These are phyloP conservation scores for Lepisosteus osseus DNA, from an alignment of 2,113 vertebrate species.

Conservation along the genomic window DNA sequence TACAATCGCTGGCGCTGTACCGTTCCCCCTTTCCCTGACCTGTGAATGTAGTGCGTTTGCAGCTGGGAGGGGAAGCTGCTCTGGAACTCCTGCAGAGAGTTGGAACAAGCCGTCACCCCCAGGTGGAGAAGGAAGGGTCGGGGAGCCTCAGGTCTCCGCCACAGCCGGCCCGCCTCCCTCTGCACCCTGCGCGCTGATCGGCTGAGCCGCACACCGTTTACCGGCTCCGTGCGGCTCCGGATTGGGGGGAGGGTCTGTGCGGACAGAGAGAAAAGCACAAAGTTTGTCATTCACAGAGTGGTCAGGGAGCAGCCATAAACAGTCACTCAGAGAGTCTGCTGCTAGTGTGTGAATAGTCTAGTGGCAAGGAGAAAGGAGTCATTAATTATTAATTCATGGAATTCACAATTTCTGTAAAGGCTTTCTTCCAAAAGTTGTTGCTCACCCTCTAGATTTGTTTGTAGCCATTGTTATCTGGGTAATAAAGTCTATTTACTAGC, in stretches of 20 bases:
- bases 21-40: slow-evolving; percentile 48
- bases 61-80: slow-evolving; percentile 60
- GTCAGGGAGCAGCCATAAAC: no score
- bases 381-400: no score
- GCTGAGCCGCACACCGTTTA: slow-evolving; percentile 29
- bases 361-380: no score
- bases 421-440: no score
- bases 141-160: slow-evolving; percentile 65
- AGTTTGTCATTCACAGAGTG: no score
- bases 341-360: no score
- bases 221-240: background rate
- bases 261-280: background rate
- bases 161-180: slow-evolving; percentile 24
- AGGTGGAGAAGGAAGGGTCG: slow-evolving; percentile 69
- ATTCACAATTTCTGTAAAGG: no score
- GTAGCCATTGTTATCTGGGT: no score
- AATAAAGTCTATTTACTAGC: no score
- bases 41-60: slow-evolving; percentile 54
- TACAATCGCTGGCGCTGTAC: background rate
- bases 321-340: no score
- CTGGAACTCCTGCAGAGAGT: slow-evolving; percentile 64
- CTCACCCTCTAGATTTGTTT: no score
- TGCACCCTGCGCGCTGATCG: slow-evolving; percentile 38
- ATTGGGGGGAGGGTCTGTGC: slow-evolving; percentile 79
- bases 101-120: slow-evolving; percentile 73